A percentile compares a stretch with the other conserved stretches of the same genome.
phyloP scores from a whole-genome alignment of 2,888 invertebrate genomes.

The Brachypalpus laphriformis region DNA sequence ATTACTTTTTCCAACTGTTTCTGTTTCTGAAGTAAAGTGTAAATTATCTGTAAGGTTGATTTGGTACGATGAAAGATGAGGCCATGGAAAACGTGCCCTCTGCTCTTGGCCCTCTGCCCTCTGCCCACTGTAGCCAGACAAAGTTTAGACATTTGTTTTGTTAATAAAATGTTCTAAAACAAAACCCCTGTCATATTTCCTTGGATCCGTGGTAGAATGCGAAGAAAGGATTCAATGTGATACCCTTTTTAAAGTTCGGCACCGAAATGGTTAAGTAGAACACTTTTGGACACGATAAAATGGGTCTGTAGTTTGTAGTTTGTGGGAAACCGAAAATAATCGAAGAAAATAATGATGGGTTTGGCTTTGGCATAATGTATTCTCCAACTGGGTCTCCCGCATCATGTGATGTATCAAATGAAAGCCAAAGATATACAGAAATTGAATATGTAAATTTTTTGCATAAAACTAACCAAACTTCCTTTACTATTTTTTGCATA shows the following conservation, averaged over 20 bases:
- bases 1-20: slow-evolving; percentile 4
- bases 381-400: too few relatives aligned
- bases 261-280: too few relatives aligned
- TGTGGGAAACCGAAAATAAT: neutral
- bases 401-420: too few relatives aligned
- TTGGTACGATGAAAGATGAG: neutral
- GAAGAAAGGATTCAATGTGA: neutral
- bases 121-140: neutral
- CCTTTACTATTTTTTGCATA: too few relatives aligned
- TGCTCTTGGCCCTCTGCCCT: too few relatives aligned
- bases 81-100: neutral
- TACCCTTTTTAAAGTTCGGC: neutral
- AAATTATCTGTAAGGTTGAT: neutral
- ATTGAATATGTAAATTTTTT: too few relatives aligned
- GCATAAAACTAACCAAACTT: too few relatives aligned
- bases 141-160: neutral
- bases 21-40: neutral
- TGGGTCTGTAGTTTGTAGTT: neutral
- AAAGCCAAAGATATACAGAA: too few relatives aligned
- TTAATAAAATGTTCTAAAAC: neutral
- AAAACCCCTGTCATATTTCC: neutral
- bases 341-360: too few relatives aligned
- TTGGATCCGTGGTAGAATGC: neutral
- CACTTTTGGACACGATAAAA: too few relatives aligned
- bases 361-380: too few relatives aligned